phyloP scores from a whole-genome alignment of 2,888 invertebrate genomes.

The Lycocerus yunnanus region DNA sequence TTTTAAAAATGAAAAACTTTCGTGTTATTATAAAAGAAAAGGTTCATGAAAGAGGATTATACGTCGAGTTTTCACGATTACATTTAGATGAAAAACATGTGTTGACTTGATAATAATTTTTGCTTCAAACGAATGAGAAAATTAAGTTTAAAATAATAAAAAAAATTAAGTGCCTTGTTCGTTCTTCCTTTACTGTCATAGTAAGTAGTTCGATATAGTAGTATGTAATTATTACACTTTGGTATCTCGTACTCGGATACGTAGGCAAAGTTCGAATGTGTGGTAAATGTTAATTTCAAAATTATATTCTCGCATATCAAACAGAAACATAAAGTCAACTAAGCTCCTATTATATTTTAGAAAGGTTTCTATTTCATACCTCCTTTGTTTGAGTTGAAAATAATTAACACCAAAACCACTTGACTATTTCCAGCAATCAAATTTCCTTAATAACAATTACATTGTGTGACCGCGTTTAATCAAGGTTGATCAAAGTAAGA shows the following conservation, averaged over 20 bases:
- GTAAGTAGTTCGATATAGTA: too few species aligned
- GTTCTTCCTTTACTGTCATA: neutral
- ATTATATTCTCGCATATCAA: neutral
- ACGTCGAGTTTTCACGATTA: neutral
- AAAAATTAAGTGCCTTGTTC: neutral
- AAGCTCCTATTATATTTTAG: neutral
- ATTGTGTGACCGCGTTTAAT: neutral
- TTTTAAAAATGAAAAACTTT: neutral
- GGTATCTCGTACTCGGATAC: neutral
- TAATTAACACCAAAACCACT: neutral
- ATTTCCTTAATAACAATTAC: conserved; percentile 1
- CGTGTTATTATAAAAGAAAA: neutral
- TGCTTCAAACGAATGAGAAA: neutral
- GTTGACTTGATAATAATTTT: neutral
- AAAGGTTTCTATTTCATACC: neutral
- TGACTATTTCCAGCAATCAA: neutral
- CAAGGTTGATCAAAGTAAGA: neutral
- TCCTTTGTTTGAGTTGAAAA: neutral
- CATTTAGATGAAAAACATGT: neutral
- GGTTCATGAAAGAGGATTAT: neutral
- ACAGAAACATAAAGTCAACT: neutral
- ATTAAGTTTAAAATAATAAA: neutral
- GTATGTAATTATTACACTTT: neutral
- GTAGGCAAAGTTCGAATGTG: neutral
- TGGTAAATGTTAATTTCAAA: conserved; percentile 3